These are phyloP conservation scores for Parapsyche elsis DNA, from an alignment of 1,140 invertebrate species.

Conservation along the genomic window DNA sequence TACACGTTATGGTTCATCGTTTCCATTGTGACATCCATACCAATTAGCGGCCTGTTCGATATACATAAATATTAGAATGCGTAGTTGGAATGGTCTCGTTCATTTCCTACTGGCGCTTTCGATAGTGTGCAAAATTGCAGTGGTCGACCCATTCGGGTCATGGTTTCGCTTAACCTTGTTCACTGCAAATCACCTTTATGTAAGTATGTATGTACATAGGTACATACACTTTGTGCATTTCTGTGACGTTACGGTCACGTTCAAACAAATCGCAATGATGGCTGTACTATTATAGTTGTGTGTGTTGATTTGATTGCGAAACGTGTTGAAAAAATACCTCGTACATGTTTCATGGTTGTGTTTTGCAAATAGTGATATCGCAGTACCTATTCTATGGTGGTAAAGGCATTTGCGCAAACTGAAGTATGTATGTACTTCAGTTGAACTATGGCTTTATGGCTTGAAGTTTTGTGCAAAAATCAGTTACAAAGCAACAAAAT, in stretches of 20 bases:
- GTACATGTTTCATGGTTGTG: too few relatives aligned
- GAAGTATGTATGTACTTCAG: too few relatives aligned
- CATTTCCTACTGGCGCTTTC: too few relatives aligned
- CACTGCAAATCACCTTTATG: background rate
- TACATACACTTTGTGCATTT: too few relatives aligned
- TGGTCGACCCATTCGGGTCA: slow-evolving; percentile 10
- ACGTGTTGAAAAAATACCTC: background rate
- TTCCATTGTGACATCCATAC: background rate
- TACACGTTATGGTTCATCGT: background rate
- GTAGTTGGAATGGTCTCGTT: background rate
- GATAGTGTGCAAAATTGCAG: background rate
- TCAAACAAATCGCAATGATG: background rate
- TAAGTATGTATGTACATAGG: background rate
- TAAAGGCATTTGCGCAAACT: too few relatives aligned
- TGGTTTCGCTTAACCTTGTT: slow-evolving; percentile 6
- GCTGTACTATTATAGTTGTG: background rate
- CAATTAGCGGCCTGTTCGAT: background rate
- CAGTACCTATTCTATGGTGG: too few relatives aligned
- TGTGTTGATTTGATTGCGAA: background rate
- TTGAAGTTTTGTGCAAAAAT: too few relatives aligned
- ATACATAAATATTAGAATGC: background rate
- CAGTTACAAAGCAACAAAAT: too few relatives aligned
- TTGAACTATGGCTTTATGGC: too few relatives aligned
- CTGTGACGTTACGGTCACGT: background rate
- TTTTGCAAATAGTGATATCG: too few relatives aligned